These are phyloP conservation scores for Trichopria drosophilae DNA, from an alignment of 2,888 invertebrate genomes.

Conservation along the genomic window DNA sequence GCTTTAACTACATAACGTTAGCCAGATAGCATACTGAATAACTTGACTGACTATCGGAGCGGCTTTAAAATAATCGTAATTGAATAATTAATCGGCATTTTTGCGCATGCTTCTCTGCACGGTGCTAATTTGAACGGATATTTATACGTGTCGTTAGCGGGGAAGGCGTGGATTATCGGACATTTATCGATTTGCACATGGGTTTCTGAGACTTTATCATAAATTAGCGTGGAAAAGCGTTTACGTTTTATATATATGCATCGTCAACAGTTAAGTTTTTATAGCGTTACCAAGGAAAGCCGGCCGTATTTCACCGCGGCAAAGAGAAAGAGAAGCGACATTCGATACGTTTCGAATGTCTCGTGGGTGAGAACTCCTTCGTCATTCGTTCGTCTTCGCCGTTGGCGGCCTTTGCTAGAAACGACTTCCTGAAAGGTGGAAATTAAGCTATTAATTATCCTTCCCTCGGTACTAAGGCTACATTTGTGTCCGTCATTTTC, in stretches of 20 bases:
- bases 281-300: slow-evolving; percentile 16
- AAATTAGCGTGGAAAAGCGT: slow-evolving; percentile 14
- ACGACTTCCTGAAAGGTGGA: slow-evolving; percentile 54
- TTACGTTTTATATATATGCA: slow-evolving; percentile 10
- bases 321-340: slow-evolving; percentile 6
- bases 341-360: slow-evolving; percentile 25
- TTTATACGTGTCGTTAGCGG: no score
- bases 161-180: slow-evolving; percentile 3
- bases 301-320: slow-evolving; percentile 15
- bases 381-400: slow-evolving; percentile 38
- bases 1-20: no score
- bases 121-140: no score
- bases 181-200: slow-evolving; percentile 18
- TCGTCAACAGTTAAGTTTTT: slow-evolving; percentile 27
- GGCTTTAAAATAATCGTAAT: no score
- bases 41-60: no score
- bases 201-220: slow-evolving; percentile 18
- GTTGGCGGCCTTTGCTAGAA: slow-evolving; percentile 39
- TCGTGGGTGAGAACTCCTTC: slow-evolving; percentile 36
- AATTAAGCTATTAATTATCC: slow-evolving; percentile 56
- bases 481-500: no score
- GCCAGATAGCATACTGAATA: no score
- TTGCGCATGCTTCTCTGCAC: no score
- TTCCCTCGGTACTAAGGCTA: no score
- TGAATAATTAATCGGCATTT: no score